phyloP scores from a whole-genome alignment of 2,113 vertebrate genomes.

The Gallinago undulata region DNA sequence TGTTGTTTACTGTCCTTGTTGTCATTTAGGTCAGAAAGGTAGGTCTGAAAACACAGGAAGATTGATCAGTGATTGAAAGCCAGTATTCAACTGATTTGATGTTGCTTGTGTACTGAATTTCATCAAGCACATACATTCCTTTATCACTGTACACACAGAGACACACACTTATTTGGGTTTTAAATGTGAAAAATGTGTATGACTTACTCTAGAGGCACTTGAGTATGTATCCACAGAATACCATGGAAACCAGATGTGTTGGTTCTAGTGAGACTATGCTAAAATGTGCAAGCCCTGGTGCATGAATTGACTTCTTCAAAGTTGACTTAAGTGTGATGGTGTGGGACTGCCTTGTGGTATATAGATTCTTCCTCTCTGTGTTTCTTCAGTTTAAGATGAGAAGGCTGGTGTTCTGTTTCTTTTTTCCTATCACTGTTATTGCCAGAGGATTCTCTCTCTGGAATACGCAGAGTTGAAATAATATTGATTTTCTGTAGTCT shows the following conservation, averaged over 20 bases:
- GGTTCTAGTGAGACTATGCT: neutral
- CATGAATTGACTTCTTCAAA: neutral
- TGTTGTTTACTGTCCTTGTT: neutral
- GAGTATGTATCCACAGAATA: neutral
- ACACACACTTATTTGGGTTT: neutral
- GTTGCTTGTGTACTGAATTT: neutral
- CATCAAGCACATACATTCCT: neutral
- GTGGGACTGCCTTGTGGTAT: neutral
- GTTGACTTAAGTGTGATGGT: neutral
- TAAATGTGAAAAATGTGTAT: neutral
- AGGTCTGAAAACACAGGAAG: neutral
- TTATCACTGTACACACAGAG: neutral
- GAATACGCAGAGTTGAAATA: neutral
- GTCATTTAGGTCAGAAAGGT: neutral
- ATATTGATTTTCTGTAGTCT: neutral
- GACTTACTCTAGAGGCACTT: neutral
- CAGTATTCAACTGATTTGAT: neutral
- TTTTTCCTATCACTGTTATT: neutral
- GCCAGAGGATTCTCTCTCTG: neutral
- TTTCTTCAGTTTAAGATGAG: neutral
- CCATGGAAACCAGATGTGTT: neutral
- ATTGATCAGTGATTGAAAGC: neutral
- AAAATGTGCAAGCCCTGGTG: rapidly evolving
- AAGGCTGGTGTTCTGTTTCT: neutral
- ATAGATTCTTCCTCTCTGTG: neutral